Conservation (phyloP, 2,113 vertebrate genomes). For the Epinephelus fuscoguttatus region DNA sequence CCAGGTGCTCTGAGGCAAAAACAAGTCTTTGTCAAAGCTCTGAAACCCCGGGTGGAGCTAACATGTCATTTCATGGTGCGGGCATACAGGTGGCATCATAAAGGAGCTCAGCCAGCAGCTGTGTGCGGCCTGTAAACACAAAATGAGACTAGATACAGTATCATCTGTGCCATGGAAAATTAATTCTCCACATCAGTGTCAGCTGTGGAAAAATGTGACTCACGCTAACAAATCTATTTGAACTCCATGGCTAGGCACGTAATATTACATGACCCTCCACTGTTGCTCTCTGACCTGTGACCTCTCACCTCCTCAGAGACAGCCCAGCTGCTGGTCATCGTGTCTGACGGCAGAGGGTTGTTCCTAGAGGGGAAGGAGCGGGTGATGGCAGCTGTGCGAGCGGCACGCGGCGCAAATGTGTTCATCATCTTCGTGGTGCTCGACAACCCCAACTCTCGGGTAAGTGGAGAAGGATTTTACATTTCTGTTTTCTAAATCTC, state of each 20-base stretch:
- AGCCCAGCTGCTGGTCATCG: conserved; percentile 93
- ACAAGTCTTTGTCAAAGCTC: not conserved
- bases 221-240: not conserved
- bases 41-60: not conserved
- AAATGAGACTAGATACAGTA: not conserved
- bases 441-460: conserved; percentile 96
- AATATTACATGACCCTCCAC: not conserved
- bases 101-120: not conserved
- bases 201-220: too few species aligned
- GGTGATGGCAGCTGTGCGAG: conserved; percentile 90
- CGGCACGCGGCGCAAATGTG: conserved; percentile 89
- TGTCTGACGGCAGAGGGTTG: conserved; percentile 95
- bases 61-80: not conserved
- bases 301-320: conserved; percentile 84
- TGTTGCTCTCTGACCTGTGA: not conserved
- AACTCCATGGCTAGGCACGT: not conserved
- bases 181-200: not conserved
- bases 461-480: conserved; percentile 71
- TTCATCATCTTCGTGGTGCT: conserved; percentile 97
- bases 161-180: not conserved
- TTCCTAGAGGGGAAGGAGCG: conserved; percentile 97
- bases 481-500: not conserved
- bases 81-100: not conserved
- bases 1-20: not conserved
- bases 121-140: not conserved